phyloP scores from a whole-genome alignment of 2,113 vertebrate genomes.

The Podarcis raffonei region DNA sequence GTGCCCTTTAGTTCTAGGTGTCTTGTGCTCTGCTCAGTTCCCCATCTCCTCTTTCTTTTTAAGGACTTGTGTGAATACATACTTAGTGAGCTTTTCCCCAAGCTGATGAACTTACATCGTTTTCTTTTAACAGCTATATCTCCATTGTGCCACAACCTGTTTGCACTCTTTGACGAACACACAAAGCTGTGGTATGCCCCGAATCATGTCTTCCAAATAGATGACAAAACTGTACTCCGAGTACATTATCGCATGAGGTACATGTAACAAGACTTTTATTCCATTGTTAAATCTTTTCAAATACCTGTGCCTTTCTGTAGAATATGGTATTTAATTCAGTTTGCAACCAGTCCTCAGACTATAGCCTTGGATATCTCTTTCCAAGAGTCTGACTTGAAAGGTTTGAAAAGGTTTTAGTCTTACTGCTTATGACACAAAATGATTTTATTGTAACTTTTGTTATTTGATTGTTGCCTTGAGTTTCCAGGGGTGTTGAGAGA shows the following conservation, averaged over 20 bases:
- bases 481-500: not conserved
- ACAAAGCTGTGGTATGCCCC: slow-evolving; percentile 89
- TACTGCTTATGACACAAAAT: not conserved
- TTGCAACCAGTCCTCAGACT: not conserved
- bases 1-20: not conserved
- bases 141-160: slow-evolving; percentile 94
- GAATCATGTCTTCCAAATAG: slow-evolving; percentile 86
- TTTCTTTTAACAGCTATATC: slow-evolving; percentile 82
- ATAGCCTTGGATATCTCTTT: not conserved
- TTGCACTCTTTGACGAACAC: slow-evolving; percentile 87
- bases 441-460: not conserved
- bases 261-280: not conserved
- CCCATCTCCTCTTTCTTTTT: not conserved
- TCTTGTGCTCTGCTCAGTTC: not conserved
- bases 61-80: not conserved
- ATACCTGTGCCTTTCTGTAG: fast-evolving
- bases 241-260: slow-evolving; percentile 97
- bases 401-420: not conserved
- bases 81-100: fast-evolving
- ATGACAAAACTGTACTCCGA: slow-evolving; percentile 82
- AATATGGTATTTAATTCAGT: not conserved
- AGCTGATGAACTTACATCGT: not conserved
- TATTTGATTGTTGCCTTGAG: too few relatives aligned
- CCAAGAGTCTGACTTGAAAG: not conserved
- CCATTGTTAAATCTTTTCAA: not conserved